phyloP scores from a whole-genome alignment of 2,888 invertebrate species.

The Zaprionus obscuricornis region DNA sequence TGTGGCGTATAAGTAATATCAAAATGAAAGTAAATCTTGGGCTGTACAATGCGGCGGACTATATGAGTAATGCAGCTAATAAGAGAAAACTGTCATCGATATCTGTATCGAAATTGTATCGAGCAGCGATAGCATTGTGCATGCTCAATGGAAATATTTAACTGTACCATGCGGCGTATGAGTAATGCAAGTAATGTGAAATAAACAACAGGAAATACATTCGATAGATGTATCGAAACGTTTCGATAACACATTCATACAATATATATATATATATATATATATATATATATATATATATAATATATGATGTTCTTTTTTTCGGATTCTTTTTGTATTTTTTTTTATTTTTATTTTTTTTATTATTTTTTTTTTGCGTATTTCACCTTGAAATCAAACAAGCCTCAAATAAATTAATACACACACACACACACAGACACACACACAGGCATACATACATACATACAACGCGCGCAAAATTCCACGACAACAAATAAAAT shows the following conservation, averaged over 20 bases:
- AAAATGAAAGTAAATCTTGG: no score
- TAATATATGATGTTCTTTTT: conserved; percentile 23
- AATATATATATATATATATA: neutral
- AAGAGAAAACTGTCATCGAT: no score
- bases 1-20: no score
- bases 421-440: conserved; percentile 12
- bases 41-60: no score
- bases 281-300: neutral
- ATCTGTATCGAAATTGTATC: no score
- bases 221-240: no score
- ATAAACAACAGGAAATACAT: conserved; percentile 28
- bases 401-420: conserved; percentile 73
- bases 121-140: no score
- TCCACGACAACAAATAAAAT: conserved; percentile 58
- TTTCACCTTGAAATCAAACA: conserved; percentile 76
- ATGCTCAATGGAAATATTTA: no score
- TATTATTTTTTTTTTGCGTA: conserved; percentile 60
- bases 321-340: conserved; percentile 8
- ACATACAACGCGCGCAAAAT: conserved; percentile 59
- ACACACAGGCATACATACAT: conserved; percentile 10
- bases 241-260: neutral
- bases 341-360: conserved; percentile 31
- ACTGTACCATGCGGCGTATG: no score
- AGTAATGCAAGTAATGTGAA: no score
- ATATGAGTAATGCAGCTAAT: no score